Evolutionary conservation across 1,140 invertebrate genomes (phyloP).

Genomic region (Scaptodrosophila lebanonensis): DNA sequence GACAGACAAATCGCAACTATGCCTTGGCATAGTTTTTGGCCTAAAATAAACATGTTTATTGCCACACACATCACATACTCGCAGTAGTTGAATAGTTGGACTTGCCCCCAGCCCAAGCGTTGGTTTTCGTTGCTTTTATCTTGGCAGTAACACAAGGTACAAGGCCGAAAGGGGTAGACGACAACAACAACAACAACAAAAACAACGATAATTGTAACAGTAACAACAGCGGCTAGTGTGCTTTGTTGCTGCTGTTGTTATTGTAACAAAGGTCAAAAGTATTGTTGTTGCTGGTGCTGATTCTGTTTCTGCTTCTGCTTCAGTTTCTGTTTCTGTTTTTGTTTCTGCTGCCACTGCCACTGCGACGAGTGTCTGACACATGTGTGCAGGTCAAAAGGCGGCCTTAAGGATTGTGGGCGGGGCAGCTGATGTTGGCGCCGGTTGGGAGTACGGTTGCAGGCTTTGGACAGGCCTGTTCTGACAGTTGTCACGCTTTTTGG

Average conservation of each 20-base stretch:
- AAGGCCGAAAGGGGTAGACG: slow-evolving; percentile 70
- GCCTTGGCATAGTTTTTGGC: slow-evolving; percentile 52
- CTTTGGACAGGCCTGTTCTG: too few species aligned
- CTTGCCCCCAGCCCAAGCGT: too few species aligned
- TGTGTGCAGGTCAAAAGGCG: slow-evolving; percentile 1
- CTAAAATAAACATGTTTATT: slow-evolving; percentile 74
- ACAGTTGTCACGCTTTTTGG: too few species aligned
- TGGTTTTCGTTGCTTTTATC: too few species aligned
- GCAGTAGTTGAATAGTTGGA: too few species aligned
- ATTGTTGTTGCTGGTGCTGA: slow-evolving; percentile 16
- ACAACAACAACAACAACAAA: background rate
- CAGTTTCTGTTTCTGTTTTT: slow-evolving; percentile 10
- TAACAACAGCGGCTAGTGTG: too few species aligned
- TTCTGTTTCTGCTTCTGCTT: slow-evolving; percentile 13
- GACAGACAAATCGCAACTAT: too few species aligned
- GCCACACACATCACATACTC: too few species aligned
- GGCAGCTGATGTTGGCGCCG: too few species aligned
- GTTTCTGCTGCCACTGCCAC: background rate
- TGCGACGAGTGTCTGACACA: slow-evolving; percentile 13
- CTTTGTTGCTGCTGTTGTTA: background rate
- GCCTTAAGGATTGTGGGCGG: too few species aligned
- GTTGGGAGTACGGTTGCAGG: too few species aligned
- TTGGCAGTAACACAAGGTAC: slow-evolving; percentile 67
- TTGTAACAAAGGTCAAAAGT: slow-evolving; percentile 62
- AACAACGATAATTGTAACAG: too few species aligned